Base-by-base conservation (phyloP, 1,140 invertebrate genomes). In the Ctenoplectra terminalis region DNA sequence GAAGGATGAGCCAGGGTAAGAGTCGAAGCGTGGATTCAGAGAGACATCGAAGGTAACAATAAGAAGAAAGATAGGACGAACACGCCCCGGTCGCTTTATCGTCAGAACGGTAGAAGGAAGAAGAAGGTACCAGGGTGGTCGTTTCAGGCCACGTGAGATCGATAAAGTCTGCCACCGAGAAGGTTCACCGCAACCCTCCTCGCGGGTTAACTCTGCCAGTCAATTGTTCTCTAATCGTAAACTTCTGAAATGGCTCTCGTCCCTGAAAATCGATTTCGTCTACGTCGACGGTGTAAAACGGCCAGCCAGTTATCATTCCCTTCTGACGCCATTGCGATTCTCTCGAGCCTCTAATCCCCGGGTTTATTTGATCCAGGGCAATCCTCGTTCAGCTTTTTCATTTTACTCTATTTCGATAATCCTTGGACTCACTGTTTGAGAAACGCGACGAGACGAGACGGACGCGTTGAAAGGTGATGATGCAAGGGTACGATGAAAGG, bases 201-300 rank as follows among this genome's bases (percentile, higher is more conserved):
- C 77, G 81, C 56, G 43, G 74, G 78, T 85, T 83, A 85, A 82
- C 87, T 87, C 86, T 34, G 48, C 83, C 75, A 87, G 86, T 88
- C 87, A 83, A 88, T 87, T 87, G 86, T 85, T 88, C 87, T 87
- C 86, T 85, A 88, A 88, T 88, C 87, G 86, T 88, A 88, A 88
- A 88, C 86, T 87, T 64, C 86, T 85, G 75, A 54, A 87, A 88
- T 81, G 66, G 79, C 74, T 76, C 70, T 71, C 78, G 82, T 77
- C 46, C 72, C 56, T 77, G 64, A 87, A 84, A 84, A 87, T 87
- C 86, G 82, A 87, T 87, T 40, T 40, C 31, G 73, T 74, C 75
- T 58, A 31, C 70, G n/a, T 54, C 50, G 48, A 34, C 73, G 70
- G 61, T 34, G 34, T 4, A 29, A 37, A 46, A 17, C 58, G 34